phyloP scores from a whole-genome alignment of 1,140 invertebrate species.

The Anastrepha obliqua region DNA sequence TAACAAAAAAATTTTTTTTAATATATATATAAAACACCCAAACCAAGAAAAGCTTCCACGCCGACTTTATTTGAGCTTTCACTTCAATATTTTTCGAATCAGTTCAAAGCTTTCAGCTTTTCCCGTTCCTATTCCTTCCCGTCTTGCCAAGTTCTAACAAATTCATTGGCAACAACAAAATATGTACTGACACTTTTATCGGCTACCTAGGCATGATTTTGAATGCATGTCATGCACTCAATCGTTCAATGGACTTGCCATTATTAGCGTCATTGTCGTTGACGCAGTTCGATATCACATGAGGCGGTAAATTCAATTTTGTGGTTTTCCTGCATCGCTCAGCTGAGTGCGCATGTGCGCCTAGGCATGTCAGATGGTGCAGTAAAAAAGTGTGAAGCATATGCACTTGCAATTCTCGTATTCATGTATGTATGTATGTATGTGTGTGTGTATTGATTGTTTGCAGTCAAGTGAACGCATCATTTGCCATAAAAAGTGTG shows the following conservation, averaged over 20 bases:
- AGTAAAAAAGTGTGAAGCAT: neutral
- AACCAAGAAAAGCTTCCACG: too few species aligned
- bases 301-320: conserved; percentile 74
- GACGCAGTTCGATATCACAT: conserved; percentile 64
- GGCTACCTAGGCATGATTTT: neutral
- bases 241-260: conserved; percentile 4
- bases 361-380: conserved; percentile 67
- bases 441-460: conserved; percentile 30
- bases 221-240: neutral
- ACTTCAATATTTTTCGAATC: too few species aligned
- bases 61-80: too few species aligned
- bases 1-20: too few species aligned
- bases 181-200: neutral
- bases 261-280: conserved; percentile 46
- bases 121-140: too few species aligned
- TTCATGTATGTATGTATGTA: neutral
- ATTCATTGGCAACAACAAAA: neutral
- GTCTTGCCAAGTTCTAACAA: neutral
- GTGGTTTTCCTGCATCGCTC: conserved; percentile 72
- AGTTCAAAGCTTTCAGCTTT: too few species aligned
- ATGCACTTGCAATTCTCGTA: too few species aligned
- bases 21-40: too few species aligned
- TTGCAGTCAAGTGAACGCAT: conserved; percentile 41
- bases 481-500: conserved; percentile 51
- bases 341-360: conserved; percentile 72